Percentiles rank a stretch among this genome's conserved stretches.
Conservation (phyloP, 2,888 invertebrate species). For the Lamellibrachia columna region DNA sequence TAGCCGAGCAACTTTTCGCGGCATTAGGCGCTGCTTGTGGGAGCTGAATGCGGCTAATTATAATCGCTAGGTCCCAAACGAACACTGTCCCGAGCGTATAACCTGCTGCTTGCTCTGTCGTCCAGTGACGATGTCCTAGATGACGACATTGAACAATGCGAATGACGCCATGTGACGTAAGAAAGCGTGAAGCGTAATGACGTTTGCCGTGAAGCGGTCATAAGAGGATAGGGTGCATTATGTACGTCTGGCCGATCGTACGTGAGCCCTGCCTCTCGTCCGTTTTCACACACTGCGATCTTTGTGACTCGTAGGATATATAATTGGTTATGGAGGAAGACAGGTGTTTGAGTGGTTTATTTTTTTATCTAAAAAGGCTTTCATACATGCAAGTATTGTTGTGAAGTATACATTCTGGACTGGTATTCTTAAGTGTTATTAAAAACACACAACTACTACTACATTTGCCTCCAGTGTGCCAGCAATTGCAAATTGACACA, state of each 20-base stretch:
- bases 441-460: too few relatives aligned
- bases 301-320: background rate
- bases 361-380: too few relatives aligned
- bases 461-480: too few relatives aligned
- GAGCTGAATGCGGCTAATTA: background rate
- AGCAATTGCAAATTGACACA: too few relatives aligned
- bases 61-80: background rate
- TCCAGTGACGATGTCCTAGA: too few relatives aligned
- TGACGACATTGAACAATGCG: background rate
- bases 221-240: background rate
- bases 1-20: background rate
- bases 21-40: slow-evolving; percentile 11
- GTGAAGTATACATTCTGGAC: too few relatives aligned
- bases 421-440: too few relatives aligned
- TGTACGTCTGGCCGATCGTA: background rate
- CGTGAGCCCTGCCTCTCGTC: background rate
- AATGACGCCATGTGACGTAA: background rate
- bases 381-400: too few relatives aligned
- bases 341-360: too few relatives aligned
- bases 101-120: background rate
- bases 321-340: too few relatives aligned
- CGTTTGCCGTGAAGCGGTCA: background rate
- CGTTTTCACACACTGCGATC: background rate
- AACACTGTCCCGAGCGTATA: background rate
- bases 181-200: background rate